Base-by-base conservation (phyloP, 1,140 invertebrate genomes). In the Caenorhabditis remanei region DNA sequence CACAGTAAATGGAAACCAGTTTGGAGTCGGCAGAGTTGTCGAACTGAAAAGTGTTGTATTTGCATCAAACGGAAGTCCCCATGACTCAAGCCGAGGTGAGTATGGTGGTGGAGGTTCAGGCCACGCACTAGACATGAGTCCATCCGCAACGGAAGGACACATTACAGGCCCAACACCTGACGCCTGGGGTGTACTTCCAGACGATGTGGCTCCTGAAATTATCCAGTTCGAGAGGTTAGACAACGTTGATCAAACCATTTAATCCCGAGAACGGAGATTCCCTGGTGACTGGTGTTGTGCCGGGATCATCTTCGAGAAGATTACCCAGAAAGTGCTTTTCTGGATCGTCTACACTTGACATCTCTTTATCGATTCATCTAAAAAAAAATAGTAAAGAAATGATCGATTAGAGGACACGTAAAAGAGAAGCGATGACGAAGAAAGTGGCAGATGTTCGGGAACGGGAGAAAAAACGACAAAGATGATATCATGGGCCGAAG, bases 271-370 rank as follows among this genome's bases (percentile, higher is more conserved):
- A 48, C 13, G 6, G 19, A 11, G 21, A 14, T 46, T 9, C 24
- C 21, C 40, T 21, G 0, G 65, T 4, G 9, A 43, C 19, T 7
- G 65, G 32, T 9, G 85, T 48, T 21, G 85, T 56, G 19, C 63
- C 67, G 24, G 85, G 63, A 21, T 85, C 85, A 79, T 85, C 85
- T 50, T 85, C 85, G 24, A 85, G 65, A 61, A 85, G 58, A 85
- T 85, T 85, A 14, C 85, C 85, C 46, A 85, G 40, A 67, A 85
- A 85, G 16, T 85, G 85, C 46, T 85, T 85, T 58, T 85, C 85
- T 41, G 85, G 85, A 85, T 85, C 85, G 46, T 85, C 85, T 24
- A 85, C 65, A 75, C 71, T 79, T 79, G 71, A 53, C 71, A 79
- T 79, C 16, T 48, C 46, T 24, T 79, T 43, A 79, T 79, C 71